Evolutionary conservation across 1,140 invertebrate species (phyloP).

Genomic region (Araneus ventricosus): DNA sequence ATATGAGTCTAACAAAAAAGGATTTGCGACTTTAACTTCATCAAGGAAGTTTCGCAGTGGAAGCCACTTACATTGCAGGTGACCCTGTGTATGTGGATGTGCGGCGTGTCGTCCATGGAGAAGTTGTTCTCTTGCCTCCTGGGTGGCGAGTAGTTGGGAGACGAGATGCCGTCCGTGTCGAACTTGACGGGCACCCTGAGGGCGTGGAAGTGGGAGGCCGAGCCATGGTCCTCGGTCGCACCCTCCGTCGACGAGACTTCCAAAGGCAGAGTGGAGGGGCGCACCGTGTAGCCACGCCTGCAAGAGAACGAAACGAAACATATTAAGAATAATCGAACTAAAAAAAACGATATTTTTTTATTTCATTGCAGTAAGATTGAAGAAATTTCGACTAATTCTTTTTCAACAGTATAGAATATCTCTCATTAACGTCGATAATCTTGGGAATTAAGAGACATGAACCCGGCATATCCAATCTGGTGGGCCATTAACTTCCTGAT

Average conservation of each 20-base stretch:
- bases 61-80: slow-evolving; percentile 63
- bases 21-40: too few relatives aligned
- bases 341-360: neutral
- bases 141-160: slow-evolving; percentile 49
- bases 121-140: slow-evolving; percentile 42
- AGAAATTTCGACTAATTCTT: neutral
- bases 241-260: slow-evolving; percentile 18
- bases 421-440: neutral
- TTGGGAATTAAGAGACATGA: neutral
- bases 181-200: slow-evolving; percentile 56
- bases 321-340: neutral
- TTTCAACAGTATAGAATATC: neutral
- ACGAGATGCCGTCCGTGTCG: slow-evolving; percentile 55
- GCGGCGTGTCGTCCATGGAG: slow-evolving; percentile 43
- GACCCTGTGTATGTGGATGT: slow-evolving; percentile 66
- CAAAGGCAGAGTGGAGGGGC: slow-evolving; percentile 47
- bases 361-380: neutral
- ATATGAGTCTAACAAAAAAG: too few relatives aligned
- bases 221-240: neutral
- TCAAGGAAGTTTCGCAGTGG: neutral
- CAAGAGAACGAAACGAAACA: neutral
- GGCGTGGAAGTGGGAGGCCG: slow-evolving; percentile 51
- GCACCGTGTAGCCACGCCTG: slow-evolving; percentile 64
- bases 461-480: neutral
- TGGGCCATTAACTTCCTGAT: neutral